Percentiles rank a stretch among this genome's conserved stretches.
These are phyloP conservation scores for Apotomis betuletana DNA, from an alignment of 2,888 invertebrate species.

Conservation along the genomic window DNA sequence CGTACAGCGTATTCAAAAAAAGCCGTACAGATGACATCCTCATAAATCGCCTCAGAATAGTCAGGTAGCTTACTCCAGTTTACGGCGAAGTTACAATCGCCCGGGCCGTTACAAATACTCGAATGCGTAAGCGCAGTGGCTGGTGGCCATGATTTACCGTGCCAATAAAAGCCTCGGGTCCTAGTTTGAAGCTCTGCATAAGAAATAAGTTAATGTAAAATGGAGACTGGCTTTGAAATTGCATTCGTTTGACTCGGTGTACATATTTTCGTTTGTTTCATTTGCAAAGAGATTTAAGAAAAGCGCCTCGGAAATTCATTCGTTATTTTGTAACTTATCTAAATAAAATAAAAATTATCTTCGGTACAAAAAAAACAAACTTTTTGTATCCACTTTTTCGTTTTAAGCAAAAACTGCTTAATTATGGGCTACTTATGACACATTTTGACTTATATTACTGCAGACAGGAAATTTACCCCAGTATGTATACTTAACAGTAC, in stretches of 20 bases:
- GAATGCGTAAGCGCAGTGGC: constrained; percentile 34
- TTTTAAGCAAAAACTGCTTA: no score
- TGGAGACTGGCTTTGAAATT: not conserved
- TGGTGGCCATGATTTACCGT: constrained; percentile 31
- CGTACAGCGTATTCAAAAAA: constrained; percentile 23
- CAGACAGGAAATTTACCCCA: no score
- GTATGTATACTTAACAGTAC: no score
- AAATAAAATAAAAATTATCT: no score
- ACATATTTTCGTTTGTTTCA: not conserved
- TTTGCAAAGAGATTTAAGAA: no score
- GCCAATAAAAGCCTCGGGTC: constrained; percentile 32
- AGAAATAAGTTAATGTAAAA: constrained; percentile 20
- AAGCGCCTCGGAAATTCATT: no score
- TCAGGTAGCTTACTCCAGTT: constrained; percentile 35
- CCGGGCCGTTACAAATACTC: constrained; percentile 31
- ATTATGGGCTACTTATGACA: no score
- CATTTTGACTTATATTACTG: no score
- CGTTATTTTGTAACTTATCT: no score
- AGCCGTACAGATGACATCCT: constrained; percentile 18
- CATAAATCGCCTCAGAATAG: constrained; percentile 23
- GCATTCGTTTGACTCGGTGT: not conserved
- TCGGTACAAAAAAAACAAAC: no score
- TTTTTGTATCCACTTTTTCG: no score
- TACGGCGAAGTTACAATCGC: constrained; percentile 37
- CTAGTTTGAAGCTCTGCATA: constrained; percentile 28